A percentile compares a stretch with the other conserved stretches of the same genome.
Conservation (phyloP, 2,113 vertebrate species). For the Odontophorus gujanensis region DNA sequence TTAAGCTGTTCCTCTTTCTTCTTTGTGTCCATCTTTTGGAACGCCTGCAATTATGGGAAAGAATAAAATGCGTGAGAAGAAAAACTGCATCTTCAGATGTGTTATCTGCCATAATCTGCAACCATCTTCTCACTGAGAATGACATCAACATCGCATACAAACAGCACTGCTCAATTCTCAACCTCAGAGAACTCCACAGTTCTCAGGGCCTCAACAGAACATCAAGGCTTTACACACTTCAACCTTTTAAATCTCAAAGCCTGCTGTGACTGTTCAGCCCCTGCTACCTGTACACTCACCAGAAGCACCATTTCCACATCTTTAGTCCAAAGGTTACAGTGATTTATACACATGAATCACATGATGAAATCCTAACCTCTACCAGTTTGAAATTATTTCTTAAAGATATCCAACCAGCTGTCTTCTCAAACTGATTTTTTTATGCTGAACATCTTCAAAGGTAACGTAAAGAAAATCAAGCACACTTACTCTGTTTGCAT, state of each 20-base stretch:
- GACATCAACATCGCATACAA: neutral
- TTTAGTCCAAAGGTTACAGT: neutral
- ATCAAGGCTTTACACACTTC: fast-evolving
- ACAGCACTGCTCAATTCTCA: fast-evolving
- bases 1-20: constrained; percentile 99
- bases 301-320: neutral
- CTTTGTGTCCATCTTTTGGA: constrained; percentile 99
- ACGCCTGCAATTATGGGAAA: constrained; percentile 83
- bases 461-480: too few relatives aligned
- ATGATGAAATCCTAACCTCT: neutral
- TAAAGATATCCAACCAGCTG: neutral
- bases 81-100: fast-evolving
- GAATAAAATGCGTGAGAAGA: neutral
- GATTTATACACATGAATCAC: neutral
- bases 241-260: neutral
- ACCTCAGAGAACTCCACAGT: fast-evolving
- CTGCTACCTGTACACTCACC: neutral
- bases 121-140: fast-evolving
- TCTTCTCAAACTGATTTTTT: neutral
- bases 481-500: constrained; percentile 91
- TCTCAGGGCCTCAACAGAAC: neutral
- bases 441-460: neutral
- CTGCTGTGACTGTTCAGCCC: neutral
- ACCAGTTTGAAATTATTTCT: neutral
- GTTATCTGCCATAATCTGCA: neutral